Evolutionary conservation across 1,140 invertebrate species (phyloP).

Genomic region (Zaprionus ghesquierei): DNA sequence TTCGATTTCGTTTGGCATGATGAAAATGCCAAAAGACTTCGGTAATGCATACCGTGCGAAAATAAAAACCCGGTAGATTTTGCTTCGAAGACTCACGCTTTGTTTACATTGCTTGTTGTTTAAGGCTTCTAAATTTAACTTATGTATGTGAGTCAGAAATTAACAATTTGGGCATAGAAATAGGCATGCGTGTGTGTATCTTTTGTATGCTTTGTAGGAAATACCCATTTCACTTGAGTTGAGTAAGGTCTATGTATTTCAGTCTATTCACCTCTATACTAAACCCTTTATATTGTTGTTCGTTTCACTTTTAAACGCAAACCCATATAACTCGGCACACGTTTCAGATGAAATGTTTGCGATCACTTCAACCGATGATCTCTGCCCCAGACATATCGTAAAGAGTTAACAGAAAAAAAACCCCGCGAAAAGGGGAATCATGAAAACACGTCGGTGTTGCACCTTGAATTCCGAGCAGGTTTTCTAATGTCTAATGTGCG

Average conservation of each 20-base stretch:
- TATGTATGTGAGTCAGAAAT: background rate
- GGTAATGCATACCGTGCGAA: constrained; percentile 12
- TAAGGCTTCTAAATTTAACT: background rate
- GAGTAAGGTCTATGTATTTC: background rate
- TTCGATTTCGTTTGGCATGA: constrained; percentile 4
- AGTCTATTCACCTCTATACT: background rate
- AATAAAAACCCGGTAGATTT: constrained; percentile 8
- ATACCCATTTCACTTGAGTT: background rate
- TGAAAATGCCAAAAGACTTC: constrained; percentile 14
- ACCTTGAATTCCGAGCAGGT: constrained; percentile 52
- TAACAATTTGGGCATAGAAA: no score
- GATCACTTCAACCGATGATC: constrained; percentile 10
- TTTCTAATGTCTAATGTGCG: constrained; percentile 53
- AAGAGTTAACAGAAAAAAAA: background rate
- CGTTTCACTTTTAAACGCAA: background rate
- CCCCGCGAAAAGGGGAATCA: background rate
- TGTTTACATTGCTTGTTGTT: constrained; percentile 17
- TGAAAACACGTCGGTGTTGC: constrained; percentile 24
- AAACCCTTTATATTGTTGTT: background rate
- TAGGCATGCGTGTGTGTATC: background rate
- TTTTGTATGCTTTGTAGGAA: background rate
- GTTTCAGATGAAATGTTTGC: background rate
- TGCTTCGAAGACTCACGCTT: background rate
- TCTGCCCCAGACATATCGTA: background rate
- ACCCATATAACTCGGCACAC: background rate